phyloP scores from a whole-genome alignment of 2,113 vertebrate genomes.

The Vimba vimba region DNA sequence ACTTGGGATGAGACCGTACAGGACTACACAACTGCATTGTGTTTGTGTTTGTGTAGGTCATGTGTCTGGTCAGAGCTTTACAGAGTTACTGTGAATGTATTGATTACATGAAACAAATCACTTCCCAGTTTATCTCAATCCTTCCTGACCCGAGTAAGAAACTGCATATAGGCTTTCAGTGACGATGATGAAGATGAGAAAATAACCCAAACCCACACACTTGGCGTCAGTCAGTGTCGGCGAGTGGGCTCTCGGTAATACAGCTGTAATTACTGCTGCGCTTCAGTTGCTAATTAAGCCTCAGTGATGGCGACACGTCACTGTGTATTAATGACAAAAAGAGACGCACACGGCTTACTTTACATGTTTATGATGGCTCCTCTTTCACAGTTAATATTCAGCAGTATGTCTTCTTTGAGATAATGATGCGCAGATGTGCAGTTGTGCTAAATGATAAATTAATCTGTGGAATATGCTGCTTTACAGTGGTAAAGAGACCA shows the following conservation, averaged over 20 bases:
- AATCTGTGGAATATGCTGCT: background rate
- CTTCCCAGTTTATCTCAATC: background rate
- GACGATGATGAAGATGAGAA: constrained; percentile 32
- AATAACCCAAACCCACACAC: constrained; percentile 43
- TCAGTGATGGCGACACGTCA: constrained; percentile 44
- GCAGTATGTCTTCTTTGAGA: background rate
- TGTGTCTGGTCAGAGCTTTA: background rate
- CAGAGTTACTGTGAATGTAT: background rate
- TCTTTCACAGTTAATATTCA: constrained; percentile 24
- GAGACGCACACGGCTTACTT: constrained; percentile 29
- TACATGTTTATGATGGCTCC: background rate
- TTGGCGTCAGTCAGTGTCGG: constrained; percentile 40
- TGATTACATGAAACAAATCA: constrained; percentile 9
- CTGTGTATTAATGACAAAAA: constrained; percentile 33
- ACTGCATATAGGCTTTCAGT: background rate
- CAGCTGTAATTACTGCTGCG: constrained; percentile 50
- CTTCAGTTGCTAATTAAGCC: constrained; percentile 55
- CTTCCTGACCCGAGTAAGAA: background rate
- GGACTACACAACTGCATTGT: background rate
- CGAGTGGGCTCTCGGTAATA: constrained; percentile 48
- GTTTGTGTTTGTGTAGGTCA: background rate
- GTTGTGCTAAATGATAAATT: background rate
- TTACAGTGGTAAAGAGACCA: background rate
- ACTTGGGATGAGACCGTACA: background rate
- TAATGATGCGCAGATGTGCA: background rate